phyloP scores from a whole-genome alignment of 1,140 invertebrate genomes.

The Berghia stephanieae region DNA sequence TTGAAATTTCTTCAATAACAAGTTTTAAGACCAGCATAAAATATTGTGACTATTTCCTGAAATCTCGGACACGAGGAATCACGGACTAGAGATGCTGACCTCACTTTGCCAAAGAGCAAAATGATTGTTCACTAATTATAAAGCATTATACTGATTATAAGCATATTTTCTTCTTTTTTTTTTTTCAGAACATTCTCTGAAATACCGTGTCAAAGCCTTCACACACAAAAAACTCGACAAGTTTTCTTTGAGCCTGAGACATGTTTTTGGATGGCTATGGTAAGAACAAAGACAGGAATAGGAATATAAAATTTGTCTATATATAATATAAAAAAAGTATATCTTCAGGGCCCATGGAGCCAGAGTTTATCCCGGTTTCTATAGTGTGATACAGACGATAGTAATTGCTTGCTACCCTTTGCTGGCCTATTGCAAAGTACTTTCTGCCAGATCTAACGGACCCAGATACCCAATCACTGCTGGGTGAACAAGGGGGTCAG shows the following conservation, averaged over 20 bases:
- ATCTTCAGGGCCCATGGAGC: no score
- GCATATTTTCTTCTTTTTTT: constrained; percentile 33
- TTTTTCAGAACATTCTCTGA: constrained; percentile 84
- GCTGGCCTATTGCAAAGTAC: no score
- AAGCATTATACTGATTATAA: not conserved
- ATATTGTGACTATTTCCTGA: no score
- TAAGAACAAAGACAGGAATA: constrained; percentile 65
- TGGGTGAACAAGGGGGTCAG: no score
- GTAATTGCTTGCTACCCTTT: not conserved
- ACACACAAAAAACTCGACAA: constrained; percentile 88
- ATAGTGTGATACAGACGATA: not conserved
- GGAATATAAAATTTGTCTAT: not conserved
- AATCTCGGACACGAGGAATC: no score
- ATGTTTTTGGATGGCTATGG: constrained; percentile 91
- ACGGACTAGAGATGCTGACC: no score
- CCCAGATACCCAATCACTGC: no score
- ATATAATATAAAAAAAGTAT: not conserved
- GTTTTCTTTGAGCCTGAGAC: constrained; percentile 86
- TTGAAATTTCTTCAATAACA: no score
- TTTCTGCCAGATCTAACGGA: no score
- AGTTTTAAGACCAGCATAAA: no score
- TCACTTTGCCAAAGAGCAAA: not conserved
- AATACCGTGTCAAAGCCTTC: constrained; percentile 81
- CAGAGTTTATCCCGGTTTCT: not conserved
- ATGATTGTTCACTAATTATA: not conserved